Evolutionary conservation across 2,888 invertebrate species (phyloP).

Genomic region (Alcis repandata): DNA sequence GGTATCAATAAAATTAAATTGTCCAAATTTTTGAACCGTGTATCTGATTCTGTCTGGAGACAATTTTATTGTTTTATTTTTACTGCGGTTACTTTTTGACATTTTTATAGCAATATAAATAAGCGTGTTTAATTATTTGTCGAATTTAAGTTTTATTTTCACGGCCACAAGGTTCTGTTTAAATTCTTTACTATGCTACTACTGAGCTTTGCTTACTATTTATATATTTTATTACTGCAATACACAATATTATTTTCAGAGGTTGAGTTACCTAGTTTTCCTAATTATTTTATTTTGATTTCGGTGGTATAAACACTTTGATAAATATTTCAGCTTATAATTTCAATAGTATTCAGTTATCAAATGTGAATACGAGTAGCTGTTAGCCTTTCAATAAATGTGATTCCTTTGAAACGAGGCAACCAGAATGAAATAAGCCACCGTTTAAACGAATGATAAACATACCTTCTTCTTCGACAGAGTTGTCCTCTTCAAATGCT

Average conservation of each 20-base stretch:
- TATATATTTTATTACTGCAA: too few species aligned
- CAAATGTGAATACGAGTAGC: too few species aligned
- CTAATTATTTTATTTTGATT: too few species aligned
- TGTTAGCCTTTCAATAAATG: neutral
- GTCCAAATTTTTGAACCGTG: too few species aligned
- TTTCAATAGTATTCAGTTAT: too few species aligned
- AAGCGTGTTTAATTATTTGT: neutral
- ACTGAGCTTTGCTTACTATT: too few species aligned
- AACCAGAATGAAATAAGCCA: too few species aligned
- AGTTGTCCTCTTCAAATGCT: constrained; percentile 77
- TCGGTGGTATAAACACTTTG: too few species aligned
- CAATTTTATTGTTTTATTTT: constrained; percentile 13
- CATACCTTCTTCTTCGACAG: constrained; percentile 81
- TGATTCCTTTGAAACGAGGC: neutral
- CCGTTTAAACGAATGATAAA: neutral
- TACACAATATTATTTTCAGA: too few species aligned
- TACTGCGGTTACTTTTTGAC: neutral
- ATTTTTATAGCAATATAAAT: neutral
- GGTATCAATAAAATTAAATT: neutral
- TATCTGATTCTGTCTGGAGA: neutral
- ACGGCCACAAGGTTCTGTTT: neutral
- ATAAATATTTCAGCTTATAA: too few species aligned
- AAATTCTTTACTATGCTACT: neutral
- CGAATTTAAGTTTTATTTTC: neutral
- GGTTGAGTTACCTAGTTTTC: too few species aligned